Evolutionary conservation across 2,888 invertebrate genomes (phyloP), one percentile per base, ranked within the genome.

Genomic region (Clostera curtula): DNA sequence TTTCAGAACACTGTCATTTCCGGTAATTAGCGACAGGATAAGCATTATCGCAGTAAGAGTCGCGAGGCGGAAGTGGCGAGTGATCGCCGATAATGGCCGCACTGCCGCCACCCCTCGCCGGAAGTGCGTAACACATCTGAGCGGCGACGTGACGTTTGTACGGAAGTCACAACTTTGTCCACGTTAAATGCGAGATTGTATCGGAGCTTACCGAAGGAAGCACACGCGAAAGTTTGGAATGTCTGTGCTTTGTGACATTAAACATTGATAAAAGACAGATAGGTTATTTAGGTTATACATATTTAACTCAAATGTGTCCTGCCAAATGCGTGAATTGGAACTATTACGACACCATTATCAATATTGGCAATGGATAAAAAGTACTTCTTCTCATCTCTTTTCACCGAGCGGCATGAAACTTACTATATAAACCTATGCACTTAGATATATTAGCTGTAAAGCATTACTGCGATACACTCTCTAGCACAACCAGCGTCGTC

Each of bases 121-220:
- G 38, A 44, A 43, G 40, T 23, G 17, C 27, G 30, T 30, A 23
- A 38, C 27, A 40, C 40, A 40, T 40, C 35, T 37, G 37, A 34
- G 29, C 25, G 24, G 25, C 25, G 30, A 29, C 28, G 25, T 32
- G 27, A 8, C 11, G 22, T 14, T 31, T 24, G 29, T 11, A 8
- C 27, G 47, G 52, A 45, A 43, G 39, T 38, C 24, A 24, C 36
- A 36, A 50, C 45, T 47, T 53, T 43, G 51, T 50, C 43, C 33
- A 18, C 8, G 18, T 23, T 31, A 21, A 36, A 34, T 30, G 28
- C 19, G 7, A 8, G 27, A 19, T 19, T 27, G 29, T 26, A 34
- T 8, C 2, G 3, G 10, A 4, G 5, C 9, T 18, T 9, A 11
- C 30, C 28, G 26, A n/a, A n/a, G n/a, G n/a, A n/a, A n/a, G n/a